Evolutionary conservation across 2,113 vertebrate species (phyloP), one percentile per base, ranked within the genome.

Genomic region (Colossoma macropomum): DNA sequence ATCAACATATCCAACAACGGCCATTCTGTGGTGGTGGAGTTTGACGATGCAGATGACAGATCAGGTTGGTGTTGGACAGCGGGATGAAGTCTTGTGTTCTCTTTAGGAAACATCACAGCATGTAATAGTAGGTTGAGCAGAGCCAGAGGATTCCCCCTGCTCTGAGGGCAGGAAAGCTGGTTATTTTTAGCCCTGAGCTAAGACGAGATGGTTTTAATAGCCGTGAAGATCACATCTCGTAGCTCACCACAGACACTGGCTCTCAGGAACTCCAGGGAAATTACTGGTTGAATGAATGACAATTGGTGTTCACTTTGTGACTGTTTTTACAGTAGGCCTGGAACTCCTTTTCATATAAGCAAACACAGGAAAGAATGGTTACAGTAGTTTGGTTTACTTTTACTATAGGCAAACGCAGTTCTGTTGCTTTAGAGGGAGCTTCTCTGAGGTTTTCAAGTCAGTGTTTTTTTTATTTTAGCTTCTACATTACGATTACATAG

Each of bases 1-100:
- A 90, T 96, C 83, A 95, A 87, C 88, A 96, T 99, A 34, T 80
- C 93, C 91, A 99, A 99, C 91, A 99, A 96, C 1, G 97, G 98
- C 25, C 96, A 97, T 84, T 99, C 98, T 0, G 96, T 98, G 56
- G 93, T 95, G 88, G 97, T 99, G 84, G 96, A 97, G 87, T 99
- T 97, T 85, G 95, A 95, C 73, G 98, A 99, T 78, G 84, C 92
- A 0, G 96, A 97, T 82, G 95, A 97, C 86, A 93, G 95, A 88
- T 94, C 96, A 83, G 97, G 97, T 99, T 88, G 89, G 90, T 59
- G 62, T 86, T 62, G 74, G 0, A 13, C 21, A 30, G 8, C 7
- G 30, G 30, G 32, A 25, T 34, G 30, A 69, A 21, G 66, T 9
- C 1, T 16, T 69, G 16, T 68, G 28, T 38, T 38, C 9, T 38